These are phyloP conservation scores for Tridacna crocea DNA, from an alignment of 2,888 invertebrate species.

Conservation along the genomic window DNA sequence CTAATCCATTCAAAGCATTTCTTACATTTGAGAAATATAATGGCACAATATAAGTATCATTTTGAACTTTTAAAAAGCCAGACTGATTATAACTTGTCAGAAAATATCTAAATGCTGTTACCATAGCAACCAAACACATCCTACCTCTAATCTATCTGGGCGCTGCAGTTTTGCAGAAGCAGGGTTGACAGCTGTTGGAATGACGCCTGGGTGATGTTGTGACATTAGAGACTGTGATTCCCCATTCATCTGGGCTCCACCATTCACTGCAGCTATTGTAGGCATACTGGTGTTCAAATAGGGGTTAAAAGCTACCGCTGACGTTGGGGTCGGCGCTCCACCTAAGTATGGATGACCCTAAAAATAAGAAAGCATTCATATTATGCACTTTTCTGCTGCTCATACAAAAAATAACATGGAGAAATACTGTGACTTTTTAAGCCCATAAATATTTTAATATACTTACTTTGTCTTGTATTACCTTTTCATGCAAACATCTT, in stretches of 20 bases:
- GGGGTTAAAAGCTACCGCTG: constrained; percentile 71
- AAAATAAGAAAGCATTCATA: constrained; percentile 24
- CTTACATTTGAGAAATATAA: no score
- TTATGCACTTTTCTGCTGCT: no score
- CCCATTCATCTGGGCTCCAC: constrained; percentile 60
- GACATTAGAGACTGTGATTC: constrained; percentile 63
- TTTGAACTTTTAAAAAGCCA: no score
- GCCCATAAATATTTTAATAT: no score
- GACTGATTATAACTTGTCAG: no score
- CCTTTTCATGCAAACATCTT: no score
- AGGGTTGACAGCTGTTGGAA: constrained; percentile 66
- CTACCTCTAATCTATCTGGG: constrained; percentile 97
- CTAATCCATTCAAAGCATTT: no score
- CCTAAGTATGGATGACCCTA: constrained; percentile 75
- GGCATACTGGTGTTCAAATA: constrained; percentile 68
- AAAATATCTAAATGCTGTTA: constrained; percentile 16
- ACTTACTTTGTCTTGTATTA: no score
- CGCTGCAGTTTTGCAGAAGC: constrained; percentile 93
- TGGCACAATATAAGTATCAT: no score
- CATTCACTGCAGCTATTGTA: constrained; percentile 59
- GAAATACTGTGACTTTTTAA: background rate
- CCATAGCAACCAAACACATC: constrained; percentile 51
- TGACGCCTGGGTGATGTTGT: constrained; percentile 70
- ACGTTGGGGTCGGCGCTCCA: constrained; percentile 69
- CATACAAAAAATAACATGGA: constrained; percentile 3